These are phyloP conservation scores for Hypothenemus hampei DNA, from an alignment of 1,140 invertebrate genomes.

Conservation along the genomic window DNA sequence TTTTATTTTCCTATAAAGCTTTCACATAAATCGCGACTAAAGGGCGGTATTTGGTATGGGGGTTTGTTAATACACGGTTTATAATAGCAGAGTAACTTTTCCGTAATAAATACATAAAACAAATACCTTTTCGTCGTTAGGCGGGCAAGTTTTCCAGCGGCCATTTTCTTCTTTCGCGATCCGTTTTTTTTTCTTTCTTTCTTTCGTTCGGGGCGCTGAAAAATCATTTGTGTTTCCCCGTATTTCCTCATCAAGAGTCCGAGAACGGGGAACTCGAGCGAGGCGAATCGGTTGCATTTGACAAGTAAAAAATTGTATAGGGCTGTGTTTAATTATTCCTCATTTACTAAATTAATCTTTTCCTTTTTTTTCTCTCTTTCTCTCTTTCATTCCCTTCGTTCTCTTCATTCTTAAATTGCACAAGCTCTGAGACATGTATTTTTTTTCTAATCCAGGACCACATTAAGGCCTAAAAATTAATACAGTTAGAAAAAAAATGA, in stretches of 20 bases:
- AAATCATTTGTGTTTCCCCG: slow-evolving; percentile 27
- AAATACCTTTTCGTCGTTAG: no score
- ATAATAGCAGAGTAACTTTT: no score
- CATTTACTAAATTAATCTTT: slow-evolving; percentile 31
- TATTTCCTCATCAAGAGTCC: slow-evolving; percentile 27
- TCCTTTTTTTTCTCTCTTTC: slow-evolving; percentile 10
- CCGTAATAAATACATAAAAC: no score
- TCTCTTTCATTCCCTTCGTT: slow-evolving; percentile 18
- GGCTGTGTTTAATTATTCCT: slow-evolving; percentile 31
- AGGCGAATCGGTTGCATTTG: slow-evolving; percentile 29
- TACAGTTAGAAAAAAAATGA: no score
- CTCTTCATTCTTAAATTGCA: no score
- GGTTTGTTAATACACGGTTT: no score
- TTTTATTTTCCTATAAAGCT: slow-evolving; percentile 41
- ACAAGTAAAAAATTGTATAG: slow-evolving; percentile 32
- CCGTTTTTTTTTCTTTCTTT: no score
- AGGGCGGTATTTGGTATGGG: no score
- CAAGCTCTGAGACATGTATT: no score
- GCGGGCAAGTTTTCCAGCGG: no score
- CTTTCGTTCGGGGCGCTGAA: slow-evolving; percentile 8
- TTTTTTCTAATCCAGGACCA: no score
- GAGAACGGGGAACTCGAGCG: slow-evolving; percentile 10
- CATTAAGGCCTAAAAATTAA: no score
- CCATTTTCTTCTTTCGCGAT: slow-evolving; percentile 26
- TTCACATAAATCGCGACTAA: slow-evolving; percentile 36